These are phyloP conservation scores for Sycophila sp. DNA, from an alignment of 1,140 invertebrate genomes.

Conservation along the genomic window DNA sequence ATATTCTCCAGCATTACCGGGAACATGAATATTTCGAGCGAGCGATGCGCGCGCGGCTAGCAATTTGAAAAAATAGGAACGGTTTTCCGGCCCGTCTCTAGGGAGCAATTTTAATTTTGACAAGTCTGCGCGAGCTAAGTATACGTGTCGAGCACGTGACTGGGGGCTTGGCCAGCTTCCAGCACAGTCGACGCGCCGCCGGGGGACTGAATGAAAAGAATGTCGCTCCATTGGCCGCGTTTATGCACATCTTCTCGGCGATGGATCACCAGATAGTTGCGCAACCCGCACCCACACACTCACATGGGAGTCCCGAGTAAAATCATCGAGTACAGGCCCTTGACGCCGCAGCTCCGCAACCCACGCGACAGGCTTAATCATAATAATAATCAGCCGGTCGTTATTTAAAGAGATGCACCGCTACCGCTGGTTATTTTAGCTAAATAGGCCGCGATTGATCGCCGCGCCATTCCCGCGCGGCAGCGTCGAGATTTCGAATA, in stretches of 20 bases:
- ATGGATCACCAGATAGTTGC: not conserved
- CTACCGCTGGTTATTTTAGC: not conserved
- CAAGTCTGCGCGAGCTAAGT: not conserved
- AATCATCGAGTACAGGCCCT: too few relatives aligned
- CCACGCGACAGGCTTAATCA: not conserved
- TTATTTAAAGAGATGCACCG: constrained; percentile 19
- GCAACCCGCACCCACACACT: not conserved
- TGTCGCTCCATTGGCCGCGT: constrained; percentile 16
- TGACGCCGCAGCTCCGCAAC: too few relatives aligned
- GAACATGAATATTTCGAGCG: constrained; percentile 7
- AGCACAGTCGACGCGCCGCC: too few relatives aligned
- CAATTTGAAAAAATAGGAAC: constrained; percentile 4
- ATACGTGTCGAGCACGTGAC: not conserved
- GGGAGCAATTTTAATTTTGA: constrained; percentile 29
- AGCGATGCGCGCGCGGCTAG: not conserved
- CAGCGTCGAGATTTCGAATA: not conserved
- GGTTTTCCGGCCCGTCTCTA: not conserved
- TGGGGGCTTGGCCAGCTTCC: constrained; percentile 11
- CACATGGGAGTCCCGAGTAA: too few relatives aligned
- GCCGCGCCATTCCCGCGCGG: not conserved
- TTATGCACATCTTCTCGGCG: not conserved
- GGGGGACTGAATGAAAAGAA: too few relatives aligned
- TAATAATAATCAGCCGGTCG: constrained; percentile 29
- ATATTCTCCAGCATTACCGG: constrained; percentile 10
- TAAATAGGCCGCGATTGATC: not conserved